Conservation (phyloP, 1,140 invertebrate species). For the Schlechtendalia chinensis region DNA sequence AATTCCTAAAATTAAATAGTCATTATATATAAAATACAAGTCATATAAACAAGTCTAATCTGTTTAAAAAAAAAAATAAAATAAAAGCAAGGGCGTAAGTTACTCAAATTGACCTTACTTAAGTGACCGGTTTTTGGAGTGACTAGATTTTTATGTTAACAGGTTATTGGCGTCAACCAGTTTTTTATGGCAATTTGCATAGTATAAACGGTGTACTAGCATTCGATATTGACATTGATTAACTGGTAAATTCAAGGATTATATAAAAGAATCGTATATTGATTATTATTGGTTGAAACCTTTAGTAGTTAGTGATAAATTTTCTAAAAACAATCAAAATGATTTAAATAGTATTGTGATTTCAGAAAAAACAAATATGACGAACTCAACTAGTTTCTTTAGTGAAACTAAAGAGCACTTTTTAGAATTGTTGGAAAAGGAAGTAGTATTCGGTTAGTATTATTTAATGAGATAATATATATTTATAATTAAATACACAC, state of each 20-base stretch:
- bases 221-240: not conserved
- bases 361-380: not conserved
- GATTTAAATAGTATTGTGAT: not conserved
- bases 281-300: too few species aligned
- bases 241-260: not conserved
- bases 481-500: too few species aligned
- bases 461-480: not conserved
- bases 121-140: not conserved
- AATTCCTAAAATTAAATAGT: too few species aligned
- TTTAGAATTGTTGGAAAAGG: not conserved
- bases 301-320: too few species aligned
- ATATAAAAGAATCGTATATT: too few species aligned
- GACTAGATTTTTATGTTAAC: not conserved
- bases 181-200: not conserved
- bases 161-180: not conserved
- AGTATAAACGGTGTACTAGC: too few species aligned
- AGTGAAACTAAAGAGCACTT: not conserved
- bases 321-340: too few species aligned
- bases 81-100: not conserved
- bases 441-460: slow-evolving; percentile 25
- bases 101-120: not conserved
- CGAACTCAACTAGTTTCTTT: not conserved
- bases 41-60: too few species aligned
- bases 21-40: too few species aligned
- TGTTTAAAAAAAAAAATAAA: not conserved